Conservation (phyloP, 2,113 vertebrate species). For the Silurus meridionalis region DNA sequence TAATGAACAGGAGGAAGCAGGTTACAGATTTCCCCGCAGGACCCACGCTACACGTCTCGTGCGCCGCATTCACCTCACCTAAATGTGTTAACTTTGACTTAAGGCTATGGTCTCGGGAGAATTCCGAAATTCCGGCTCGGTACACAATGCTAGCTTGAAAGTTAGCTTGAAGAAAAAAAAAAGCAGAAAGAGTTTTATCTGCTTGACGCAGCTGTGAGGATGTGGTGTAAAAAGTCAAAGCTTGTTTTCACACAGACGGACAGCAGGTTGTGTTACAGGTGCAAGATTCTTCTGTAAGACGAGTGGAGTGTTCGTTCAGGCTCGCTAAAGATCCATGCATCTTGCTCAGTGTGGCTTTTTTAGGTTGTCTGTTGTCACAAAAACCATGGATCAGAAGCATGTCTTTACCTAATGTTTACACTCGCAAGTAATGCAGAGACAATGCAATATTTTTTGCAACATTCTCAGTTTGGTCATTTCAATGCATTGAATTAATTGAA, state of each 20-base stretch:
- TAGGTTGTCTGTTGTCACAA: background rate
- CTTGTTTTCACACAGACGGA: background rate
- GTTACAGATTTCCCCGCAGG: slow-evolving; percentile 47
- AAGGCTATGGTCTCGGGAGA: slow-evolving; percentile 19
- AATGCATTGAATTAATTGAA: background rate
- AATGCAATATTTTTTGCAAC: background rate
- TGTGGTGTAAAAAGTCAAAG: background rate
- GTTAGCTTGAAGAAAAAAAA: slow-evolving; percentile 22
- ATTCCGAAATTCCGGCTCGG: slow-evolving; percentile 7
- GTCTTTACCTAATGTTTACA: background rate
- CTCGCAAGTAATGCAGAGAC: too few relatives aligned
- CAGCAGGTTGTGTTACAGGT: background rate
- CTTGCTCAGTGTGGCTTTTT: background rate
- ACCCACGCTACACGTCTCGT: slow-evolving; percentile 6
- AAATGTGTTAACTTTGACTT: slow-evolving; percentile 47
- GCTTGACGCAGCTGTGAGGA: background rate
- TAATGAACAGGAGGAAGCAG: slow-evolving; percentile 44
- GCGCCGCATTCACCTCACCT: slow-evolving; percentile 24
- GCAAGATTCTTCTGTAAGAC: background rate
- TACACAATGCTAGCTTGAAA: slow-evolving; percentile 4
- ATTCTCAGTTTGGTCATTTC: background rate
- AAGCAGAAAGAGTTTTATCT: background rate
- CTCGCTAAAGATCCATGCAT: background rate
- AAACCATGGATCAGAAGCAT: background rate
- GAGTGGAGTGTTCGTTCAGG: background rate